Evolutionary conservation across 2,888 invertebrate genomes (phyloP).

Genomic region (Brenthis daphne): DNA sequence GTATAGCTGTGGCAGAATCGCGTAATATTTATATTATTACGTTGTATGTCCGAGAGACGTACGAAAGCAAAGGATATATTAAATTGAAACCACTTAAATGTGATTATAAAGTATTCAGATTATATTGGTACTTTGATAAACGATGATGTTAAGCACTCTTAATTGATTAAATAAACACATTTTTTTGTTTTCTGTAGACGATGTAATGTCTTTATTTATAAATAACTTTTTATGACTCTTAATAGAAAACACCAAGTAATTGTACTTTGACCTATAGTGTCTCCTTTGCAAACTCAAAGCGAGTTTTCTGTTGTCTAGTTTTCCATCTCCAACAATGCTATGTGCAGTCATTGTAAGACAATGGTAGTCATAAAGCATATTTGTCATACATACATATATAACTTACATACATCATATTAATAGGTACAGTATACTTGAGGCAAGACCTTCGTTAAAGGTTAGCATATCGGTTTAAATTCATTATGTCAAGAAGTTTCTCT

Average conservation of each 20-base stretch:
- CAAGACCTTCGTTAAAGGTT: constrained; percentile 41
- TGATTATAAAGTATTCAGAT: no score
- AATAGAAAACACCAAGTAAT: not conserved
- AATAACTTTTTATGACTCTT: not conserved
- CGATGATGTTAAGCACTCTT: no score
- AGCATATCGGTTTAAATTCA: constrained; percentile 37
- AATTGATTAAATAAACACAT: no score
- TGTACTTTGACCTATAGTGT: not conserved
- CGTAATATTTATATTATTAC: not conserved
- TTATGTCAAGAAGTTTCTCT: constrained; percentile 26
- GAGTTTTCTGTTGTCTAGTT: constrained; percentile 30
- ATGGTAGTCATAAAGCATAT: constrained; percentile 38
- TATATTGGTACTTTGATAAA: no score
- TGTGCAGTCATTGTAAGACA: constrained; percentile 33
- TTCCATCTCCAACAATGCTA: constrained; percentile 35
- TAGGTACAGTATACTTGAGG: constrained; percentile 39
- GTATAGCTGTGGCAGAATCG: not conserved
- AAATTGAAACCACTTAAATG: no score
- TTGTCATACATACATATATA: constrained; percentile 26
- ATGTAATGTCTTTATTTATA: not conserved
- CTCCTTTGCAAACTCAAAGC: constrained; percentile 13
- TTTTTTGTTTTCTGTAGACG: not conserved
- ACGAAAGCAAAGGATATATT: no score
- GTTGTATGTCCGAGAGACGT: no score
- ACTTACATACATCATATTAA: constrained; percentile 33